Conservation (phyloP, 92 coral and sea anemone species). For the Galaxea fascicularis region DNA sequence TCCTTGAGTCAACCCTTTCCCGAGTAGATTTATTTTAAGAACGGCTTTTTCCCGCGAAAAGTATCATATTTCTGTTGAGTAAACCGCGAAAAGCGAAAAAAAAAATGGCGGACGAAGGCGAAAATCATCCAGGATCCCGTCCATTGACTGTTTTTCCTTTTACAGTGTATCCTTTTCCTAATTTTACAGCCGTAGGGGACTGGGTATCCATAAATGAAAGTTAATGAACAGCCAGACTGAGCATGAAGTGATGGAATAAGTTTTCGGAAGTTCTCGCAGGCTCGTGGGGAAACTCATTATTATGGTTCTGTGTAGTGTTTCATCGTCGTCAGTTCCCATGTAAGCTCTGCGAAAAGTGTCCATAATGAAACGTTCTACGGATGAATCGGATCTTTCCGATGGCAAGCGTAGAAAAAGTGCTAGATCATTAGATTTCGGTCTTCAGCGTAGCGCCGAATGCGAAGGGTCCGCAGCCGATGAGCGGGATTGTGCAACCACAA, state of each 20-base stretch:
- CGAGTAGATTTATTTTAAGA: too few relatives aligned
- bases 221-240: too few relatives aligned
- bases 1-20: too few relatives aligned
- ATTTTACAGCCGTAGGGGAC: too few relatives aligned
- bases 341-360: slow-evolving; percentile 19
- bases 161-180: slow-evolving; percentile 12
- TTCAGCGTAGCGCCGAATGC: slow-evolving; percentile 14
- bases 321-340: slow-evolving; percentile 10
- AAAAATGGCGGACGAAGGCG: too few relatives aligned
- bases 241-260: too few relatives aligned
- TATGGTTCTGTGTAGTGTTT: slow-evolving; percentile 26
- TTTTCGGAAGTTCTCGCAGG: neutral
- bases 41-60: too few relatives aligned
- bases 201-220: too few relatives aligned
- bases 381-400: slow-evolving; percentile 31
- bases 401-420: slow-evolving; percentile 46
- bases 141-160: slow-evolving; percentile 23
- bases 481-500: slow-evolving; percentile 23
- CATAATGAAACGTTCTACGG: slow-evolving; percentile 26
- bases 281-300: slow-evolving; percentile 6
- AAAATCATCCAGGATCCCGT: slow-evolving; percentile 21
- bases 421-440: slow-evolving; percentile 22
- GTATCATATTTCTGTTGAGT: too few relatives aligned
- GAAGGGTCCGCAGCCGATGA: slow-evolving; percentile 25
- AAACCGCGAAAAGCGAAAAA: too few relatives aligned